A percentile compares a stretch with the other conserved stretches of the same genome.
Evolutionary conservation across 1,140 invertebrate genomes (phyloP).

Genomic region (Lepeophtheirus salmonis): DNA sequence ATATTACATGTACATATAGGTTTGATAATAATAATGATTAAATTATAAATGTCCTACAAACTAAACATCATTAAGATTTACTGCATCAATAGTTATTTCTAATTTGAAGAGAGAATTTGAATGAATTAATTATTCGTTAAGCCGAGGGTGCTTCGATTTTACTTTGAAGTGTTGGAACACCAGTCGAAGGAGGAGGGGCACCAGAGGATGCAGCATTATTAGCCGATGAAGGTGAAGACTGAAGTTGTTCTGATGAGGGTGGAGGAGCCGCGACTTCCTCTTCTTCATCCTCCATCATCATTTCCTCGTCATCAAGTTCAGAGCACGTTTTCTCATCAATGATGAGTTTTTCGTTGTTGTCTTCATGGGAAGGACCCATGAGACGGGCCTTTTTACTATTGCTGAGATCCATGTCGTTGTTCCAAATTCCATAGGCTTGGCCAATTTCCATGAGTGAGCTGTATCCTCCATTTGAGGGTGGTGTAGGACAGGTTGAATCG

Average conservation of each 20-base stretch:
- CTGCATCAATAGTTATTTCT: no score
- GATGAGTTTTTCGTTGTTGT: not conserved
- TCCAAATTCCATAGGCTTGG: constrained; percentile 15
- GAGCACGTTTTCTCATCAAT: constrained; percentile 9
- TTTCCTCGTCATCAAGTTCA: constrained; percentile 6
- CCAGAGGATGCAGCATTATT: no score
- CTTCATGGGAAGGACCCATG: not conserved
- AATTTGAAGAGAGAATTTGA: no score
- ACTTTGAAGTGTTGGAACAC: not conserved
- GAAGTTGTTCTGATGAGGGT: not conserved
- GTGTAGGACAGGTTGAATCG: not conserved
- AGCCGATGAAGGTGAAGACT: not conserved
- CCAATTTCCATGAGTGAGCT: constrained; percentile 18
- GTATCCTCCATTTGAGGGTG: not conserved
- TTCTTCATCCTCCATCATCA: not conserved
- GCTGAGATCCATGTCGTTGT: not conserved
- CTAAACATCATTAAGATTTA: no score
- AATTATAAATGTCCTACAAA: no score
- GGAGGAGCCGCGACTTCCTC: not conserved
- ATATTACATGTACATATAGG: no score
- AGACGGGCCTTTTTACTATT: not conserved
- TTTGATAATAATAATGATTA: no score
- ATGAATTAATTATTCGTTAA: no score
- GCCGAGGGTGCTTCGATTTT: not conserved
- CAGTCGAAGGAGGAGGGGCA: no score